Evolutionary conservation across 2,113 vertebrate species (phyloP).

Genomic region (Merops nubicus): DNA sequence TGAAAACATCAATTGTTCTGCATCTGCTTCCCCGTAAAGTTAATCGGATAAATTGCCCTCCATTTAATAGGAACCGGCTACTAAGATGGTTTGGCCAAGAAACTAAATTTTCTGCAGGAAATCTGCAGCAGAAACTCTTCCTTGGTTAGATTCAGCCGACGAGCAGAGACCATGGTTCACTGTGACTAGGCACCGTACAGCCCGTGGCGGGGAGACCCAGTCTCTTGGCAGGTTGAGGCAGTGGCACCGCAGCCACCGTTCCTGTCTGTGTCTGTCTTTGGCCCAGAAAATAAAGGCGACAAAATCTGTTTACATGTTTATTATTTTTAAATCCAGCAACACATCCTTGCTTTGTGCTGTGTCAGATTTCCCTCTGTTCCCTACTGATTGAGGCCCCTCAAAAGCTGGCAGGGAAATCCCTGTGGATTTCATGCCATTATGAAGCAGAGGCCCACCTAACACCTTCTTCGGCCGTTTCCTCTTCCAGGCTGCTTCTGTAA

Average conservation of each 20-base stretch:
- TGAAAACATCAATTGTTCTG: background rate
- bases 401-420: slow-evolving; percentile 24
- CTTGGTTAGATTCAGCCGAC: slow-evolving; percentile 54
- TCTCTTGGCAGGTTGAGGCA: background rate
- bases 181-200: slow-evolving; percentile 81
- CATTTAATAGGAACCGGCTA: background rate
- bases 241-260: background rate
- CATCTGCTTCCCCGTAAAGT: slow-evolving; percentile 1
- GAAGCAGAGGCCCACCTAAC: background rate
- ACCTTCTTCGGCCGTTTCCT: background rate
- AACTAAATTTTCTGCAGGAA: slow-evolving; percentile 37
- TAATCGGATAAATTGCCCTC: background rate
- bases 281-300: slow-evolving; percentile 33
- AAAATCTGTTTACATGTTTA: slow-evolving; percentile 54
- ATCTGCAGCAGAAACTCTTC: slow-evolving; percentile 38
- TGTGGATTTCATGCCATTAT: slow-evolving; percentile 7
- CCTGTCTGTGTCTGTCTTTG: slow-evolving; percentile 5
- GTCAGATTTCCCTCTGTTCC: slow-evolving; percentile 25
- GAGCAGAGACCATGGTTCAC: slow-evolving; percentile 90
- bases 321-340: slow-evolving; percentile 19
- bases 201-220: background rate
- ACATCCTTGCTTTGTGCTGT: background rate
- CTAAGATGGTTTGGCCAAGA: slow-evolving; percentile 12
- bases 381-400: background rate
- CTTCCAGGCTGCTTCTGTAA: slow-evolving; percentile 54